phyloP scores from a whole-genome alignment of 2,113 vertebrate genomes.

The Melanerpes aurifrons region DNA sequence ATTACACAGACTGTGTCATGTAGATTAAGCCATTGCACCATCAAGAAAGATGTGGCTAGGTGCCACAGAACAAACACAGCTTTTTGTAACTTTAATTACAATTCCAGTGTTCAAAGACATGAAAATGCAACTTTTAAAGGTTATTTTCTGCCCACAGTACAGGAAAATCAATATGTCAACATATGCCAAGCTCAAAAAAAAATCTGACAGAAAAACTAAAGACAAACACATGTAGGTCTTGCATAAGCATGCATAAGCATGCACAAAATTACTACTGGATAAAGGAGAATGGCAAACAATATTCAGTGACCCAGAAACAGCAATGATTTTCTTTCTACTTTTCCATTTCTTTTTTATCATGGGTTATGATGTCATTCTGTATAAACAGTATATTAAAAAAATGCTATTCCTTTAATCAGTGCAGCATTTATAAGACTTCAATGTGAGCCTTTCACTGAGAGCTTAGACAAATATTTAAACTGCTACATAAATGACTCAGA shows the following conservation, averaged over 20 bases:
- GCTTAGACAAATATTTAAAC: constrained; percentile 61
- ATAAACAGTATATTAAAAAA: background rate
- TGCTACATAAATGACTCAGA: constrained; percentile 31
- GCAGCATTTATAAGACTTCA: constrained; percentile 1
- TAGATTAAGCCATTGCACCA: background rate
- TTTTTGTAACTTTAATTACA: background rate
- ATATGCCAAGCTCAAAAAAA: background rate
- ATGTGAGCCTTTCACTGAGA: constrained; percentile 15
- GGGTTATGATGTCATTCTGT: background rate
- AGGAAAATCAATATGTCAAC: background rate
- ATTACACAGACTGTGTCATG: background rate
- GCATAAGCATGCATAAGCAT: background rate
- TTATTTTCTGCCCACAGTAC: background rate
- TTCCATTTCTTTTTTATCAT: background rate
- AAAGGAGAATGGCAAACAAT: constrained; percentile 3
- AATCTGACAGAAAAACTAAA: background rate
- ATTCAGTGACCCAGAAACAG: background rate
- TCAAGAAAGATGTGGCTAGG: background rate
- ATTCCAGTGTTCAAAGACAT: background rate
- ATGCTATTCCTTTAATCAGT: background rate
- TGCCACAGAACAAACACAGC: background rate
- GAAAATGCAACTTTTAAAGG: background rate
- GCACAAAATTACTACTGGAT: background rate
- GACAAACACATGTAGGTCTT: background rate
- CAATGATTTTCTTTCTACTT: background rate